Evolutionary conservation across 2,888 invertebrate genomes (phyloP).

Genomic region (Oscheius sp.): DNA sequence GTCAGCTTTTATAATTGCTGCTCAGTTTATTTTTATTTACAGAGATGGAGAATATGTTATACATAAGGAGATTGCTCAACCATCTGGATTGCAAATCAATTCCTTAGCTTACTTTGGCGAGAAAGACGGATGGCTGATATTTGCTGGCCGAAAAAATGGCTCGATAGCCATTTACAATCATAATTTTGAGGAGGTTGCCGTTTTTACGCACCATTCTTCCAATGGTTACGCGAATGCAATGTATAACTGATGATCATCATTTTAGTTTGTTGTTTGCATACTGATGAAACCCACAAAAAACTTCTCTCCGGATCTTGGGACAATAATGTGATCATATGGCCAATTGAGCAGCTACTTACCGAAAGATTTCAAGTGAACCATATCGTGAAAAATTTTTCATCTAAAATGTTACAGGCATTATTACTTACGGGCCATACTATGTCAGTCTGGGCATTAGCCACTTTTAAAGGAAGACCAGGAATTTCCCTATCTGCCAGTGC

Average conservation of each 20-base stretch:
- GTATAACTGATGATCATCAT: slow-evolving; percentile 22
- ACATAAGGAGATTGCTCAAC: slow-evolving; percentile 36
- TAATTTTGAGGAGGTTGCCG: slow-evolving; percentile 43
- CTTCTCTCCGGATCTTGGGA: slow-evolving; percentile 93
- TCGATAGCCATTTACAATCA: slow-evolving; percentile 57
- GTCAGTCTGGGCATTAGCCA: slow-evolving; percentile 85
- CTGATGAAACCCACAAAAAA: slow-evolving; percentile 76
- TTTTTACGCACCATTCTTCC: slow-evolving; percentile 41
- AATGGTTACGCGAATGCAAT: slow-evolving; percentile 43
- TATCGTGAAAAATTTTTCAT: background rate
- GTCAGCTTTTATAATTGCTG: slow-evolving; percentile 6
- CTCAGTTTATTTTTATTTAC: background rate
- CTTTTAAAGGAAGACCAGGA: slow-evolving; percentile 49
- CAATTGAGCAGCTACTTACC: slow-evolving; percentile 56
- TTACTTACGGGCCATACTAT: slow-evolving; percentile 78
- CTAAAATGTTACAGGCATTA: slow-evolving; percentile 73
- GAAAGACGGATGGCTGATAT: slow-evolving; percentile 47
- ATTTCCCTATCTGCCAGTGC: slow-evolving; percentile 87
- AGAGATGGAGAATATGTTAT: slow-evolving; percentile 43
- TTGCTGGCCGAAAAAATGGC: slow-evolving; percentile 60
- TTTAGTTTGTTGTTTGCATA: slow-evolving; percentile 76
- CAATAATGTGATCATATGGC: slow-evolving; percentile 87
- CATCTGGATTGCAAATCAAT: slow-evolving; percentile 53
- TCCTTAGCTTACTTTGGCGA: slow-evolving; percentile 55
- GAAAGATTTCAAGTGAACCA: slow-evolving; percentile 5